A percentile compares a stretch with the other conserved stretches of the same genome.
These are phyloP conservation scores for Chloroceryle aenea DNA, from an alignment of 2,113 vertebrate genomes.

Conservation along the genomic window DNA sequence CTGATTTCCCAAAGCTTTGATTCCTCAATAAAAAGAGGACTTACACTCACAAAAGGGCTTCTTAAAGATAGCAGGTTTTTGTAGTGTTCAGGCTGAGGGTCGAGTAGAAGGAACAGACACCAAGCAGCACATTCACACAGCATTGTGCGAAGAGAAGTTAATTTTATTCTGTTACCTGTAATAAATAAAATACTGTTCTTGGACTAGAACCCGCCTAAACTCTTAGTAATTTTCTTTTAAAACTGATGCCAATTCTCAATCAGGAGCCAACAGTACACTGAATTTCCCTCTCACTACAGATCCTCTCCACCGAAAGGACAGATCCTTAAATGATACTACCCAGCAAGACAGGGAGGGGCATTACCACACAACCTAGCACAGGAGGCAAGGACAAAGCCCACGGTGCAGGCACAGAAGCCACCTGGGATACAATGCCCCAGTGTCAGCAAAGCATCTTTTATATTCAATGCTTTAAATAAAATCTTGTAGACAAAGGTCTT, in stretches of 20 bases:
- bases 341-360: not conserved
- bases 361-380: not conserved
- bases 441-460: not conserved
- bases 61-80: not conserved
- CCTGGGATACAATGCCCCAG: fast-evolving
- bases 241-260: not conserved
- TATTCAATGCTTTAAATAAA: not conserved
- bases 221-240: not conserved
- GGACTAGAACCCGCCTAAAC: not conserved
- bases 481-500: not conserved
- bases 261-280: not conserved
- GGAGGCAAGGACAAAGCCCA: not conserved
- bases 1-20: not conserved
- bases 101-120: not conserved
- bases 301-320: not conserved
- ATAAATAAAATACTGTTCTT: not conserved
- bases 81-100: not conserved
- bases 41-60: not conserved
- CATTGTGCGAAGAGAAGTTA: not conserved
- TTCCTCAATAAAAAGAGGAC: not conserved
- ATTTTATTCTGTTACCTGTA: not conserved
- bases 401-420: fast-evolving
- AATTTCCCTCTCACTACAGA: not conserved
- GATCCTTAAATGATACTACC: not conserved
- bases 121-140: not conserved